phyloP scores from a whole-genome alignment of 2,888 invertebrate genomes.

The Esperia sulphurella region DNA sequence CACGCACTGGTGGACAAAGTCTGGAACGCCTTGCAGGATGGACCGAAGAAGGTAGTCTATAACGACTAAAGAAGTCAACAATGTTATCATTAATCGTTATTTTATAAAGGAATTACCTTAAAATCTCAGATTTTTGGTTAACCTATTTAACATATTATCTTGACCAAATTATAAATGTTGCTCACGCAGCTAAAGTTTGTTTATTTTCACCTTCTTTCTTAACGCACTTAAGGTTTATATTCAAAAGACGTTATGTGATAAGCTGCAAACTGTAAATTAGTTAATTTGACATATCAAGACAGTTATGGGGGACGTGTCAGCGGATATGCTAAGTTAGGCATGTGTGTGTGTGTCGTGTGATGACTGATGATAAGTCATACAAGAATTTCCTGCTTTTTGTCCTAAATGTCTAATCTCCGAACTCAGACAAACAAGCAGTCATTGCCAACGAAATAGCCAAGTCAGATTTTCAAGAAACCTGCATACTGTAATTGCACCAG shows the following conservation, averaged over 20 bases:
- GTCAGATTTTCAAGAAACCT: too few relatives aligned
- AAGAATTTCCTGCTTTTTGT: not conserved
- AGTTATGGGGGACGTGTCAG: conserved; percentile 31
- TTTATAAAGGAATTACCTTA: not conserved
- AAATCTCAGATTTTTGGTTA: not conserved
- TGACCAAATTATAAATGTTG: not conserved
- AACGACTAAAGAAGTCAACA: too few relatives aligned
- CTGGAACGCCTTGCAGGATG: too few relatives aligned
- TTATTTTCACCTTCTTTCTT: not conserved
- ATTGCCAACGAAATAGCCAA: too few relatives aligned
- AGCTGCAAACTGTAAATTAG: conserved; percentile 2
- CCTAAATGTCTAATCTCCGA: not conserved
- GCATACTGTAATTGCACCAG: too few relatives aligned
- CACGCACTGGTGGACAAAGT: too few relatives aligned
- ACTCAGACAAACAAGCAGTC: too few relatives aligned
- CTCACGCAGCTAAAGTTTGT: not conserved
- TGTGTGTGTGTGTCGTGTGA: conserved; percentile 12
- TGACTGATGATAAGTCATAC: not conserved
- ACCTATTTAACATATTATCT: not conserved
- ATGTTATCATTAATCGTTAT: too few relatives aligned
- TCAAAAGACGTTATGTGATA: not conserved
- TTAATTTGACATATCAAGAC: conserved; percentile 29
- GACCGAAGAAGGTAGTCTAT: too few relatives aligned
- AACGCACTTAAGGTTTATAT: not conserved
- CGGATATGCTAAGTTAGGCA: conserved; percentile 29